Evolutionary conservation across 2,113 vertebrate species (phyloP), one percentile per base, ranked within the genome.

Genomic region (Tauraco erythrolophus): DNA sequence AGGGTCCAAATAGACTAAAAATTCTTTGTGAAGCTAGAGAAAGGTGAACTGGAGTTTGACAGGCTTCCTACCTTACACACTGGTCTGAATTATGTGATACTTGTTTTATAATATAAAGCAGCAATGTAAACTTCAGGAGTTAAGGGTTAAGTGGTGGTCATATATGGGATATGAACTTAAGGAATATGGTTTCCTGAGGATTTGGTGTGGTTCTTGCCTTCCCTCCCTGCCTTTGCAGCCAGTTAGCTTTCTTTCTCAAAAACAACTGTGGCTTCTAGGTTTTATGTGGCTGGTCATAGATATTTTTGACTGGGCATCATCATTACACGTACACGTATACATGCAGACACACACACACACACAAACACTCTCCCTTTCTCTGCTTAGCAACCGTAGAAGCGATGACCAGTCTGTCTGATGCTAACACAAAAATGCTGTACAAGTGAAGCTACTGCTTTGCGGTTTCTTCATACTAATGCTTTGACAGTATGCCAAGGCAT

Each of bases 401-500:
- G 69, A 61, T 72, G 28, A 79, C 58, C 68, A 46, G 37, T 66
- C 23, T 3, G 21, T 68, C 78, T 96, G 84, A 92, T 53, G 56
- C 77, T 93, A 93, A 96, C 86, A 93, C 91, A 95, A 93, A 92
- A 96, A 76, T 80, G 23, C 53, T 69, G 7, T 88, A 15, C 10
- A 54, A 92, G 56, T 60, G 89, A 82, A 94, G 37, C 10, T 83
- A 56, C 51, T 93, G 50, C 35, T 90, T 85, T 86, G 37, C 41
- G 65, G 66, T 94, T 95, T 97, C 81, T 75, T 94, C 75, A 33
- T 88, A 43, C 33, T 91, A 94, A 72, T 94, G n/a, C 45, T 90
- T 92, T 97, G 92, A 94, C n/a, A 71, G 16, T 46, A 88, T 43
- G 60, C 82, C 86, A 94, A 92, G 65, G 27, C 60, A 79, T 48